phyloP scores from a whole-genome alignment of 2,113 vertebrate species.

The Oxyruncus cristatus region DNA sequence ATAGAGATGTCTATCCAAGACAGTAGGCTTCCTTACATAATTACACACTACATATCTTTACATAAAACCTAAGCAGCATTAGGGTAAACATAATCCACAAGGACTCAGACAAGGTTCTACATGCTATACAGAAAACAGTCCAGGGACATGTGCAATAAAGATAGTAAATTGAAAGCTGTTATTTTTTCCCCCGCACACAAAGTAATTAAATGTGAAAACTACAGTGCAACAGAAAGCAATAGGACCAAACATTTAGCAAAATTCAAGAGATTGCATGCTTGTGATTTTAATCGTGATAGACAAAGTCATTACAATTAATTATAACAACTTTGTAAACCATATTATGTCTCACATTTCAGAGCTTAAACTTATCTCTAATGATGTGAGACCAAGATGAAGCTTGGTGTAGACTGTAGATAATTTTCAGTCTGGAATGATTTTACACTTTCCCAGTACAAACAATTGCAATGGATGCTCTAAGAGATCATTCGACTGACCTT shows the following conservation, averaged over 20 bases:
- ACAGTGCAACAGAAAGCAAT: neutral
- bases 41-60: neutral
- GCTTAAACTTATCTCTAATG: neutral
- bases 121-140: neutral
- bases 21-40: neutral
- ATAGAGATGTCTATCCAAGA: neutral
- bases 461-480: neutral
- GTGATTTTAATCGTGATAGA: neutral
- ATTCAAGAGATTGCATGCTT: neutral
- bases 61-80: neutral
- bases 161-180: neutral
- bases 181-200: neutral
- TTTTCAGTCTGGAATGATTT: neutral
- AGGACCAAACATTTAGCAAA: neutral
- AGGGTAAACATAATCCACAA: neutral
- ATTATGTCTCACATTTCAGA: neutral
- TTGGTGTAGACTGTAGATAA: neutral
- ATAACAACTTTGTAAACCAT: neutral
- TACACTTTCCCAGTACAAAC: neutral
- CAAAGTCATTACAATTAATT: neutral
- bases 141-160: neutral
- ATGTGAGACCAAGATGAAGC: neutral
- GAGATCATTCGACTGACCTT: neutral
- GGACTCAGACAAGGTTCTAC: neutral
- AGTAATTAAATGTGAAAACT: neutral